Evolutionary conservation across 2,797 vertebrate genomes (phyloP), one percentile per base, ranked within the genome.

Genomic region (Rhadinocentrus ornatus): DNA sequence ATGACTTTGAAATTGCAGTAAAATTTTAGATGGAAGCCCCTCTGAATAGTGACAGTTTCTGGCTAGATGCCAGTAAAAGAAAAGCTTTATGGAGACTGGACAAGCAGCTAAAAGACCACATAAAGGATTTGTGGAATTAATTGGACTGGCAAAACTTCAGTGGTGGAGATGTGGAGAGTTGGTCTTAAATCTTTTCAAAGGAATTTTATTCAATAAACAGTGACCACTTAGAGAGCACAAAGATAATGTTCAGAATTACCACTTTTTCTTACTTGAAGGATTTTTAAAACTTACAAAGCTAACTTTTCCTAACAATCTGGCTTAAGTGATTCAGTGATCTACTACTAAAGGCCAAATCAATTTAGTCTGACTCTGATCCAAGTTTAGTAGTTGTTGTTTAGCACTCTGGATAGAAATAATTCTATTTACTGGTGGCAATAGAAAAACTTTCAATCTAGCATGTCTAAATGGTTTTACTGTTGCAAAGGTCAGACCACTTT

Each of bases 81-180:
- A 55, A 53, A 37, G 55, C 73, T 79, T 84, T 62, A 72, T 20
- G 66, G 27, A 75, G 78, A 77, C 62, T 57, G 62, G 64, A 78
- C 79, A 16, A 58, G 41, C 60, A n/a, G 59, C 70, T 77, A 56
- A 82, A 78, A 60, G 55, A 75, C 63, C 54, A 77, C 79, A 69
- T 68, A 58, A 84, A 80, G 68, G 77, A 85, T 86, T 83, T 74
- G 60, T 71, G 73, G 67, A 80, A 84, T 84, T 89, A 87, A 88
- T 85, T 85, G 83, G 73, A 71, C 82, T 87, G 83, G 83, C 84
- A 85, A 61, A 75, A 75, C 62, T 81, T 89, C 85, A 88, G 29
- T 53, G 41, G 66, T 8, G 20, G 26, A 68, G 69, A 24, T 63
- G 29, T 53, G 44, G 32, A 62, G 62, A 72, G 66, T 71, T 64